Conservation (phyloP, 2,888 invertebrate genomes). For the Caenorhabditis macrosperma region DNA sequence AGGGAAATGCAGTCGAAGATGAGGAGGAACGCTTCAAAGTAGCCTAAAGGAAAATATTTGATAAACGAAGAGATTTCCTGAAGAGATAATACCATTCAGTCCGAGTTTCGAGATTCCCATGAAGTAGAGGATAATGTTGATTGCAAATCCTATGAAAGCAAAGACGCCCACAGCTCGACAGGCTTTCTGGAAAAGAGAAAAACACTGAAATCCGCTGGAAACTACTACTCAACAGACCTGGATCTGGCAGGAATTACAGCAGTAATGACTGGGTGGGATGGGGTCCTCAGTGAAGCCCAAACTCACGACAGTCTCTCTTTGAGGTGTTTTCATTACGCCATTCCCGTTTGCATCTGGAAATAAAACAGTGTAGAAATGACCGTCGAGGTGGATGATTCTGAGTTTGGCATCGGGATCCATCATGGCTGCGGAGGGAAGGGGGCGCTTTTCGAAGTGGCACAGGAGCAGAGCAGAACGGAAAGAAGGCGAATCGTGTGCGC, state of each 20-base stretch:
- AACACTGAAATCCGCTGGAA: not conserved
- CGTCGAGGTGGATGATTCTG: slow-evolving; percentile 18
- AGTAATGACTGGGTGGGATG: slow-evolving; percentile 55
- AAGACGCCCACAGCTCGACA: slow-evolving; percentile 63
- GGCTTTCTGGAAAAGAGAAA: slow-evolving; percentile 56
- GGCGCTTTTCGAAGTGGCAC: not conserved
- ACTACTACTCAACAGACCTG: slow-evolving; percentile 20
- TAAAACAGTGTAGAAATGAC: slow-evolving; percentile 26
- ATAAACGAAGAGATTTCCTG: not conserved
- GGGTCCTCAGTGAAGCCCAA: slow-evolving; percentile 59
- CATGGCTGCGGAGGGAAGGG: not conserved
- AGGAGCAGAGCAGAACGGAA: slow-evolving; percentile 9
- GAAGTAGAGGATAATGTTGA: slow-evolving; percentile 61
- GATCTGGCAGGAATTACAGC: slow-evolving; percentile 54
- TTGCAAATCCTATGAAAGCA: slow-evolving; percentile 59
- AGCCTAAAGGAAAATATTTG: slow-evolving; percentile 34
- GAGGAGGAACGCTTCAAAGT: slow-evolving; percentile 60
- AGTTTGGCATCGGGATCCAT: too few species aligned
- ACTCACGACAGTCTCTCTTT: slow-evolving; percentile 58
- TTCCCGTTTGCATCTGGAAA: slow-evolving; percentile 58
- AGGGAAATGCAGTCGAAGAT: slow-evolving; percentile 64
- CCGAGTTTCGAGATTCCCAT: slow-evolving; percentile 61
- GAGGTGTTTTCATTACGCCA: slow-evolving; percentile 55
- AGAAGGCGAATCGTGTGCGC: not conserved
- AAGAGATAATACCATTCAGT: slow-evolving; percentile 33